phyloP scores from a whole-genome alignment of 2,113 vertebrate genomes.

The Malurus cyaneus region DNA sequence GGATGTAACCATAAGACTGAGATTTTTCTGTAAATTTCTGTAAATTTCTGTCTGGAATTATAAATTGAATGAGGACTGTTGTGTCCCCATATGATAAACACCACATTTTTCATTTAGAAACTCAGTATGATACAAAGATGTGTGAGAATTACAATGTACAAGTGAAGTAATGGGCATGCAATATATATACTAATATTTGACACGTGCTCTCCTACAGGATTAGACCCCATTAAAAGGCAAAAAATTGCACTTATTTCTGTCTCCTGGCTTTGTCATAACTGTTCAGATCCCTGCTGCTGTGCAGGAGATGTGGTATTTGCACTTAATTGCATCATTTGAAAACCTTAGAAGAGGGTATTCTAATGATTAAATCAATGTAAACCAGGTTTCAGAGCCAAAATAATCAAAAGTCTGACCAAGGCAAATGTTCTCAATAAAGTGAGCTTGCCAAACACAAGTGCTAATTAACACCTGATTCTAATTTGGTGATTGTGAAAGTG shows the following conservation, averaged over 20 bases:
- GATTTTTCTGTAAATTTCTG: background rate
- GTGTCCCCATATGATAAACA: background rate
- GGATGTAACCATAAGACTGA: background rate
- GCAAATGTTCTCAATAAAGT: slow-evolving; percentile 57
- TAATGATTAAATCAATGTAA: slow-evolving; percentile 64
- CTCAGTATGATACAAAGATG: background rate
- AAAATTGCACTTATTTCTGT: background rate
- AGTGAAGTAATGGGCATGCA: background rate
- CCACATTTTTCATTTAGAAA: background rate
- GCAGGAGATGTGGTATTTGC: slow-evolving; percentile 43
- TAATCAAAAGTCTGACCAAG: slow-evolving; percentile 60
- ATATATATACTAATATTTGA: background rate
- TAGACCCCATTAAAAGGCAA: background rate
- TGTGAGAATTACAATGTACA: background rate
- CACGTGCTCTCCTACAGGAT: background rate
- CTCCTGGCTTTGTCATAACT: background rate
- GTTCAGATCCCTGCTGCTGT: background rate
- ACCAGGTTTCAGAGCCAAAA: slow-evolving; percentile 59
- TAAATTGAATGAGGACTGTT: background rate
- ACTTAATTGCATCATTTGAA: slow-evolving; percentile 58
- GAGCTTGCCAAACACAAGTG: slow-evolving; percentile 48
- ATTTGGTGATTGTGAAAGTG: slow-evolving; percentile 53
- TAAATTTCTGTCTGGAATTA: background rate
- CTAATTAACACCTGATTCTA: slow-evolving; percentile 71
- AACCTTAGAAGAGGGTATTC: slow-evolving; percentile 48